Evolutionary conservation across 2,888 invertebrate species (phyloP).

Genomic region (Ceriagrion tenellum): DNA sequence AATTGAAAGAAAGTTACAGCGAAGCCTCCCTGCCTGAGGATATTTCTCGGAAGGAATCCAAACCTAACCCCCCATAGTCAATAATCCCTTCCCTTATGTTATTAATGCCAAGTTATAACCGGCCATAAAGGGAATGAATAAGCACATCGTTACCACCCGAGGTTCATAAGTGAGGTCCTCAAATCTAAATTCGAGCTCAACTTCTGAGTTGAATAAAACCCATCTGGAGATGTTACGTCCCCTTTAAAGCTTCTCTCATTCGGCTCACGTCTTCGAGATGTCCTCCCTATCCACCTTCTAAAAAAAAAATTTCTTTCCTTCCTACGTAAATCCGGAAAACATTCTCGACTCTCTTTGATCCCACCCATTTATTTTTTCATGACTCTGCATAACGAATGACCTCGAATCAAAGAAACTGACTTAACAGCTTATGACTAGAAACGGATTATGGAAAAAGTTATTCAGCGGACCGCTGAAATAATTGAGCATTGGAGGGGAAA

Average conservation of each 20-base stretch:
- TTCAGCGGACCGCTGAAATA: not conserved
- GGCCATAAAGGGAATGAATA: no score
- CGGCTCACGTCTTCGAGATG: not conserved
- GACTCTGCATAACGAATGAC: not conserved
- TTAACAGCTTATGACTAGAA: not conserved
- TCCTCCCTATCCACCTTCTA: not conserved
- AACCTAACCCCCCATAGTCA: no score
- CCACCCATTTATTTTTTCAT: not conserved
- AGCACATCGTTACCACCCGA: no score
- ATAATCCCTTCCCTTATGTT: no score
- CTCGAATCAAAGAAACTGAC: conserved; percentile 3
- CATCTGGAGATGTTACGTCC: not conserved
- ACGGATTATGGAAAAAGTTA: not conserved
- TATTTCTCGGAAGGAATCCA: no score
- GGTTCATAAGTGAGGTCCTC: not conserved
- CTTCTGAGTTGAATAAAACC: not conserved
- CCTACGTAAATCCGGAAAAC: not conserved
- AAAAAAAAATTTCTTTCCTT: not conserved
- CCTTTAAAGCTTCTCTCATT: not conserved
- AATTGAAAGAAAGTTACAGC: no score
- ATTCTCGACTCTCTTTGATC: not conserved
- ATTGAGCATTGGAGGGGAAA: not conserved
- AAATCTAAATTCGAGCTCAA: not conserved
- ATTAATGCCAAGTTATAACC: no score
- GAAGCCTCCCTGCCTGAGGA: no score